Conservation (phyloP, 2,113 vertebrate species). For the Microtus pennsylvanicus region DNA sequence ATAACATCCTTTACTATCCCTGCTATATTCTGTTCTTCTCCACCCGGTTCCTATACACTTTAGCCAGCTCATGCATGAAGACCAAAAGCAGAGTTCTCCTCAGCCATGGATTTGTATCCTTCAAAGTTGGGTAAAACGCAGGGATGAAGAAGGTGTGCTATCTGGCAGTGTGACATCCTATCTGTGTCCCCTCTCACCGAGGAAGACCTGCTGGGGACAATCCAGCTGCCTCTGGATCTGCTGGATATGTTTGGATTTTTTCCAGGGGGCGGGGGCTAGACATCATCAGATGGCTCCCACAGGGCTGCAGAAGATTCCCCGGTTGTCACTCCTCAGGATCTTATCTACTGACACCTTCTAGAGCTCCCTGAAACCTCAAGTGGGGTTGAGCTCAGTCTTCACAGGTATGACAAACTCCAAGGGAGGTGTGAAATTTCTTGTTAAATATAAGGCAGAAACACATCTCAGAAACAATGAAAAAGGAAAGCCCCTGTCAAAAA, state of each 20-base stretch:
- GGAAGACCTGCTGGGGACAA: not conserved
- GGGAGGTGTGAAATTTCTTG: constrained; percentile 51
- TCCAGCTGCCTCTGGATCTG: not conserved
- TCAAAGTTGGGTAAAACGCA: not conserved
- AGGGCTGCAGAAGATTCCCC: not conserved
- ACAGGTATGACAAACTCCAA: not conserved
- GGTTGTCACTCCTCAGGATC: not conserved
- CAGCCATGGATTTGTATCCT: not conserved
- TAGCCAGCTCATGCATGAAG: not conserved
- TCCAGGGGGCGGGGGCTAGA: not conserved
- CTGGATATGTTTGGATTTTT: not conserved
- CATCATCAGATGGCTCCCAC: not conserved
- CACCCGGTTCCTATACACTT: not conserved
- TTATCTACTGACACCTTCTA: not conserved
- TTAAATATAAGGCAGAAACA: constrained; percentile 41
- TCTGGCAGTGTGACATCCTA: not conserved
- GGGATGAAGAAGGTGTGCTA: not conserved
- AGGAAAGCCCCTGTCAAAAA: not conserved
- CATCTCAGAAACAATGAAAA: constrained; percentile 23
- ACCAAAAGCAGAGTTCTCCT: not conserved
- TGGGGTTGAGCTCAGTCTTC: not conserved
- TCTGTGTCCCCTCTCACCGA: not conserved
- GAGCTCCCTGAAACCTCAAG: not conserved
- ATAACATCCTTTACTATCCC: too few relatives aligned
- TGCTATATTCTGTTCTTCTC: too few relatives aligned